phyloP scores from a whole-genome alignment of 2,797 vertebrate genomes.

The Xenentodon cancila region DNA sequence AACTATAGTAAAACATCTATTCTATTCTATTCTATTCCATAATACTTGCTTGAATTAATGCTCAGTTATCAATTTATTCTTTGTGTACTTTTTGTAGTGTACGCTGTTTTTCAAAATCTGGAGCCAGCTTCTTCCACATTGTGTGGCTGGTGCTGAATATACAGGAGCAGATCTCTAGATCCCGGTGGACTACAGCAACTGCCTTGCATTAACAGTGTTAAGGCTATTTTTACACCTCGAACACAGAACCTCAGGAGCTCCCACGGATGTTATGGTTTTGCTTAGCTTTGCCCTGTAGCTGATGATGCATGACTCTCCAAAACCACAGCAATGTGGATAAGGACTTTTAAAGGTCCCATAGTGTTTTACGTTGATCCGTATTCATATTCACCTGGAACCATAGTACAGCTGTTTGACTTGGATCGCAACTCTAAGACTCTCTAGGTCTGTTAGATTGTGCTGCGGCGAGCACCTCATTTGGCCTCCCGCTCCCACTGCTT shows the following conservation, averaged over 20 bases:
- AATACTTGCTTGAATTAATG: constrained; percentile 15
- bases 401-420: constrained; percentile 41
- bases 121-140: neutral
- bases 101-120: constrained; percentile 12
- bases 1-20: too few species aligned
- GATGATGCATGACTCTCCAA: neutral
- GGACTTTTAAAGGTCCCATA: neutral
- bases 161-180: constrained; percentile 7
- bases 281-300: neutral
- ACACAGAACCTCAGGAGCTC: constrained; percentile 4
- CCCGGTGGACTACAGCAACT: constrained; percentile 2
- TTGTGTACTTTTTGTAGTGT: neutral
- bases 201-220: constrained; percentile 8
- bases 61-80: constrained; percentile 18
- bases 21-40: too few species aligned
- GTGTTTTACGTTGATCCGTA: neutral
- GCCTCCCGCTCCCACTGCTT: too few species aligned
- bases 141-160: constrained; percentile 19
- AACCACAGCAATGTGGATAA: neutral
- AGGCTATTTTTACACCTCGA: constrained; percentile 12
- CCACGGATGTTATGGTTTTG: constrained; percentile 2
- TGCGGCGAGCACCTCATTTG: neutral
- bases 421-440: constrained; percentile 38
- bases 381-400: constrained; percentile 8
- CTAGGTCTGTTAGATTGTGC: constrained; percentile 19